Evolutionary conservation across 2,888 invertebrate species (phyloP), one percentile per base, ranked within the genome.

Genomic region (Drosophila lutescens): DNA sequence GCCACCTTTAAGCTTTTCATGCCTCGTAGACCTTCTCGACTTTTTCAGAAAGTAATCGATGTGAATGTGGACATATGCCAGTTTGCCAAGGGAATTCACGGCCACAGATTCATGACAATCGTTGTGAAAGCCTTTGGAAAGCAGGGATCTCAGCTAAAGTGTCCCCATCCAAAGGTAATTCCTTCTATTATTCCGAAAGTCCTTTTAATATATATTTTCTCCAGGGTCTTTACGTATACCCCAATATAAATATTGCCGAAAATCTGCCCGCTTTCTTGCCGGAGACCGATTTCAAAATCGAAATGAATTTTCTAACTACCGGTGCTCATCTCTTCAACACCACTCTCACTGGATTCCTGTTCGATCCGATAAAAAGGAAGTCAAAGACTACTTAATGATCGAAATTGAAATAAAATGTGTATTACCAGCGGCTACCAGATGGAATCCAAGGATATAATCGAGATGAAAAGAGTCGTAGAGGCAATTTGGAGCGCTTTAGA

Each of bases 261-360:
- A 54, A 75, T 44, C 20, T 82, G 15, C 80, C 80, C 0, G 34
- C 38, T 0, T 79, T 77, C 50, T 34, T 82, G 13, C 82, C 80
- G 6, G 65, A 56, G 17, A 44, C 49, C 17, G 44, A 70, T 1
- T 74, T 82, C 26, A 74, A 65, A 50, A 49, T 67, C 7, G 32
- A 78, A 34, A 62, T 80, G 6, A 69, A 63, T 41, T 73, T 81
- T 34, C 36, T 47, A 26, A 43, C 55, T 4, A 1, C 47, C 2
- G 34, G 47, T 1, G 2, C 47, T 1, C 17, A 17, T 4, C 7
- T 74, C 2, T 0, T 69, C 0, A 81, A 79, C 41, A 20, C 51
- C 47, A 62, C 49, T 8, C n/a, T 78, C 3, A 54, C 7, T 9
- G 79, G 79, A 4, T 51, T 20, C 8, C 6, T 70, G 8, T 54